These are phyloP conservation scores for Alloplasta piceator DNA, from an alignment of 2,888 invertebrate species.

Conservation along the genomic window DNA sequence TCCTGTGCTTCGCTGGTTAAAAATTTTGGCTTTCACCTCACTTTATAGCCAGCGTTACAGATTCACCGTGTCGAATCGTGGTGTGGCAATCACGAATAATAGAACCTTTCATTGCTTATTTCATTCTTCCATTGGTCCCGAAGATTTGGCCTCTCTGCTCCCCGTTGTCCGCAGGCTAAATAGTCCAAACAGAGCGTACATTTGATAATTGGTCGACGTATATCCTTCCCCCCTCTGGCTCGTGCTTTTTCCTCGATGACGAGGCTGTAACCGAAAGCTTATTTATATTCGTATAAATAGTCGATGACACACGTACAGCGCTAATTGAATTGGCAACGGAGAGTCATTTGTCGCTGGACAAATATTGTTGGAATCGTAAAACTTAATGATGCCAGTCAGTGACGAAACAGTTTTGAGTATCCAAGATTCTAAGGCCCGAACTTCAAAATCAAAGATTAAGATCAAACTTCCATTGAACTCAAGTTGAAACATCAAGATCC, in stretches of 20 bases:
- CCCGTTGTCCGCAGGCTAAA: constrained; percentile 32
- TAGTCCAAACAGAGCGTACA: constrained; percentile 40
- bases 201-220: constrained; percentile 50
- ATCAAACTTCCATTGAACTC: too few species aligned
- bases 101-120: constrained; percentile 26
- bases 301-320: constrained; percentile 1
- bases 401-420: too few species aligned
- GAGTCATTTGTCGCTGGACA: background rate
- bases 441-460: too few species aligned
- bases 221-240: constrained; percentile 5
- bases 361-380: too few species aligned
- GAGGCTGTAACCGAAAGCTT: constrained; percentile 22
- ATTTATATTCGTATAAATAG: constrained; percentile 18
- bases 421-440: too few species aligned
- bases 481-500: too few species aligned
- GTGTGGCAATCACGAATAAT: constrained; percentile 39
- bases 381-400: too few species aligned
- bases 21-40: constrained; percentile 12
- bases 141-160: constrained; percentile 21
- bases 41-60: constrained; percentile 49
- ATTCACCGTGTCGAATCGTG: constrained; percentile 53
- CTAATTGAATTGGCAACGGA: constrained; percentile 31
- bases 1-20: background rate
- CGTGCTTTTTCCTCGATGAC: constrained; percentile 6
- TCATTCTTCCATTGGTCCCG: constrained; percentile 23